Base-by-base conservation (phyloP, 2,797 vertebrate species). In the Amniataba percoides region DNA sequence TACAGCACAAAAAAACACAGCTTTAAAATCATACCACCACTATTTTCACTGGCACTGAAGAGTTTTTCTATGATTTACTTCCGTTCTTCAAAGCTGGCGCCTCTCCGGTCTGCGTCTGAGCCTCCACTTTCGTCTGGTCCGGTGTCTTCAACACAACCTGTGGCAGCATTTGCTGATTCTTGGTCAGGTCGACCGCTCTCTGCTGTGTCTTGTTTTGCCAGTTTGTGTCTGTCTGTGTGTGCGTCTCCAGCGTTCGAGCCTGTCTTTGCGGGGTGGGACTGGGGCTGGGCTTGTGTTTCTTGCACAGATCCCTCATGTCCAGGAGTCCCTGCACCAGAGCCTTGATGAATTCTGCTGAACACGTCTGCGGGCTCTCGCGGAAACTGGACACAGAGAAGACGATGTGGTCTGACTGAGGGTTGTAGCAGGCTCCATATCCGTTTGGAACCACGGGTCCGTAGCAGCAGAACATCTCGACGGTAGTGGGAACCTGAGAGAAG, bases 331-430 rank as follows among this genome's bases (percentile, higher is more conserved):
- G 93, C 78, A 94, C 93, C 87, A 99, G 86, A 39, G 94, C 95
- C 88, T 94, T 95, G 3, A 96, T 93, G 78, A 99, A 96, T 49
- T 34, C 85, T 10, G 66, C 70, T 5, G 98, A 98, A 21, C 95
- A 95, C 0, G 97, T 98, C 78, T 97, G 95, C 19, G 91, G 87
- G 81, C 96, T 97, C 64, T 95, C 91, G 5, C 87, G 94, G 87
- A 99, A 99, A 80, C 97, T 98, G 75, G 98, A 99, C 89, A 99
- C 95, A 18, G 96, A 98, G 95, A 99, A 97, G 80, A 98, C 87
- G 57, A 99, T 93, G 82, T 96, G 93, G 75, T 97, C 95, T 6
- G 97, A 89, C 92, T 97, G 97, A 13, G 98, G 97, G 85, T 99
- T 99, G 46, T 99, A 99, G 87, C 98, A 99, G 3, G 92, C 91